Percentiles rank a stretch among this genome's conserved stretches.
Conservation (phyloP, 2,888 invertebrate species). For the Synanthedon formicaeformis region DNA sequence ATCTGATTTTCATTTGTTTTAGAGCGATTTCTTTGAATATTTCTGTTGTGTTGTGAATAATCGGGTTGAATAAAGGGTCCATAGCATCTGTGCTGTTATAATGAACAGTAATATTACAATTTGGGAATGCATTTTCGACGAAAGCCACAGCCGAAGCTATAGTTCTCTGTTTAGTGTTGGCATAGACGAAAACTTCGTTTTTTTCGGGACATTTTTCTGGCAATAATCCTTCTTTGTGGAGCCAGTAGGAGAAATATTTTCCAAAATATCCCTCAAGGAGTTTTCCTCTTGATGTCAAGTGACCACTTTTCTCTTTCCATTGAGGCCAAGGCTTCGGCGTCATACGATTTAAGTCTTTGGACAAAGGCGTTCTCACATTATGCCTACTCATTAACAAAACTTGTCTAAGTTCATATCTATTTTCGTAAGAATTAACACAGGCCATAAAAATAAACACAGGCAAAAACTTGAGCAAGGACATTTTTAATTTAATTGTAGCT, state of each 20-base stretch:
- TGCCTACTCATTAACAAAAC: slow-evolving; percentile 46
- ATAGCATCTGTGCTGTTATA: slow-evolving; percentile 16
- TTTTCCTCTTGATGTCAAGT: slow-evolving; percentile 39
- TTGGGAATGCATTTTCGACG: slow-evolving; percentile 35
- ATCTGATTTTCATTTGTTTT: slow-evolving; percentile 28
- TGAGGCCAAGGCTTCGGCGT: slow-evolving; percentile 40
- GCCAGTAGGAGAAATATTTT: slow-evolving; percentile 29
- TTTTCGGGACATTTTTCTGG: slow-evolving; percentile 27
- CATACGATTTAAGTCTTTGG: slow-evolving; percentile 26
- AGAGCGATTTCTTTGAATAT: slow-evolving; percentile 27
- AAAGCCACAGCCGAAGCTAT: slow-evolving; percentile 44
- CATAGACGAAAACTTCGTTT: slow-evolving; percentile 40
- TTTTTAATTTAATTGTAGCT: too few relatives aligned
- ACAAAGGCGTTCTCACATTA: slow-evolving; percentile 43
- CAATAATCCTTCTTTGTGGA: slow-evolving; percentile 26
- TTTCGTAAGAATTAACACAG: background rate
- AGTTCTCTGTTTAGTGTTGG: slow-evolving; percentile 46
- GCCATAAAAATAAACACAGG: background rate
- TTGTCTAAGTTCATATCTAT: slow-evolving; percentile 21
- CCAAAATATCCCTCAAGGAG: slow-evolving; percentile 47
- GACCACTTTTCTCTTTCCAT: slow-evolving; percentile 39
- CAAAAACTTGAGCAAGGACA: too few relatives aligned
- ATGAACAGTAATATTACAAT: slow-evolving; percentile 41
- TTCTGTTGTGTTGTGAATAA: slow-evolving; percentile 37
- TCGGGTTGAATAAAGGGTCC: slow-evolving; percentile 45